phyloP scores from a whole-genome alignment of 1,140 invertebrate genomes.

The Bombus impatiens region DNA sequence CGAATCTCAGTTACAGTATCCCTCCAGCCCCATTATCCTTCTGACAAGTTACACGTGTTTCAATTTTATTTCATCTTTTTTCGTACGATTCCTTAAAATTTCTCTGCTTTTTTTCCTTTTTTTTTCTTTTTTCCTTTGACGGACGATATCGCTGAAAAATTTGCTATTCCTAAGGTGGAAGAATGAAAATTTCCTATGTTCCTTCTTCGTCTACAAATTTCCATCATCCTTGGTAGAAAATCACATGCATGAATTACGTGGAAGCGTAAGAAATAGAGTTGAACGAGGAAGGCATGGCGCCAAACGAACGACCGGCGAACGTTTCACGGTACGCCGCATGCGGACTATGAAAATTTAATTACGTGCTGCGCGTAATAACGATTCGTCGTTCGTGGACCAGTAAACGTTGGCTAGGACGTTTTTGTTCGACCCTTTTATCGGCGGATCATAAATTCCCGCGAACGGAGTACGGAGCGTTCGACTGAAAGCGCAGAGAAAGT shows the following conservation, averaged over 20 bases:
- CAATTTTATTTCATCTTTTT: not conserved
- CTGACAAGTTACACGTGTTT: not conserved
- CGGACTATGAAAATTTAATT: conserved; percentile 48
- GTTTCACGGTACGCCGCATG: conserved; percentile 21
- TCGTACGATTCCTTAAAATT: not conserved
- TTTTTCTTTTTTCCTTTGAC: no score
- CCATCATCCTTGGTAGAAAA: not conserved
- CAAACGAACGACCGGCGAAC: conserved; percentile 20
- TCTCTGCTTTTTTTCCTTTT: not conserved
- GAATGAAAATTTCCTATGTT: not conserved
- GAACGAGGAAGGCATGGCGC: conserved; percentile 11
- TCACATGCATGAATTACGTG: conserved; percentile 2
- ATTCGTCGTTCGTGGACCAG: not conserved
- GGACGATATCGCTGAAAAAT: not conserved
- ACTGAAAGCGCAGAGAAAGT: conserved; percentile 27
- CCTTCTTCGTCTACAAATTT: not conserved
- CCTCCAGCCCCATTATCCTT: not conserved
- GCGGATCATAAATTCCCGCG: conserved; percentile 20
- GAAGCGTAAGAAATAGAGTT: conserved; percentile 18
- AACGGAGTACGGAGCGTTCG: not conserved
- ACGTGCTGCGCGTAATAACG: conserved; percentile 26
- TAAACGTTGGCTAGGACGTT: conserved; percentile 11
- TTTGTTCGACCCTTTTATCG: conserved; percentile 31
- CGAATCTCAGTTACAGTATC: not conserved
- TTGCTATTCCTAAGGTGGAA: not conserved